Conservation (phyloP, 37 sponge, comb jelly and placozoan species). For the Amphimedon queenslandica region DNA sequence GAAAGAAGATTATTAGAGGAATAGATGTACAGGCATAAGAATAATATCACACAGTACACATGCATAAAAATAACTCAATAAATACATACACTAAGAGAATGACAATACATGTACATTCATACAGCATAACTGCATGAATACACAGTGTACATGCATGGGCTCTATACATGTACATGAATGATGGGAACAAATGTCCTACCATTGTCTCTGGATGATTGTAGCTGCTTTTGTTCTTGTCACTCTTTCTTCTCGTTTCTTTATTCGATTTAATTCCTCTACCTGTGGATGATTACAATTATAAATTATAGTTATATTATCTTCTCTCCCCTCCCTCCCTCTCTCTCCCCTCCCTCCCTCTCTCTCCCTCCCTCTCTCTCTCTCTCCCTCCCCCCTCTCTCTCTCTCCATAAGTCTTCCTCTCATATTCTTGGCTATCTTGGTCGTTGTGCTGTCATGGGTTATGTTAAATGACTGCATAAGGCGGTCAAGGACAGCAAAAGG, state of each 20-base stretch:
- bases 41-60: too few species aligned
- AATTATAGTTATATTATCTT: constrained; percentile 40
- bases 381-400: constrained; percentile 13
- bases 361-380: background rate
- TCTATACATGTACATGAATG: constrained; percentile 5
- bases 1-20: too few species aligned
- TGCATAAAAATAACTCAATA: background rate
- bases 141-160: background rate
- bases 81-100: background rate
- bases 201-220: constrained; percentile 16
- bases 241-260: background rate
- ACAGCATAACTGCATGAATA: too few species aligned
- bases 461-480: too few species aligned
- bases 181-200: background rate
- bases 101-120: background rate
- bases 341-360: background rate
- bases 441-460: too few species aligned
- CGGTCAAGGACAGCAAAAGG: background rate
- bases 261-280: background rate
- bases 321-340: too few species aligned
- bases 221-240: background rate
- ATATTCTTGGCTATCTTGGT: background rate
- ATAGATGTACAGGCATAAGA: too few species aligned
- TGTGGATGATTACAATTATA: constrained; percentile 25
- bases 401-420: too few species aligned